Conservation (phyloP, 2,113 vertebrate species). For the Phrynosoma blainvillii region DNA sequence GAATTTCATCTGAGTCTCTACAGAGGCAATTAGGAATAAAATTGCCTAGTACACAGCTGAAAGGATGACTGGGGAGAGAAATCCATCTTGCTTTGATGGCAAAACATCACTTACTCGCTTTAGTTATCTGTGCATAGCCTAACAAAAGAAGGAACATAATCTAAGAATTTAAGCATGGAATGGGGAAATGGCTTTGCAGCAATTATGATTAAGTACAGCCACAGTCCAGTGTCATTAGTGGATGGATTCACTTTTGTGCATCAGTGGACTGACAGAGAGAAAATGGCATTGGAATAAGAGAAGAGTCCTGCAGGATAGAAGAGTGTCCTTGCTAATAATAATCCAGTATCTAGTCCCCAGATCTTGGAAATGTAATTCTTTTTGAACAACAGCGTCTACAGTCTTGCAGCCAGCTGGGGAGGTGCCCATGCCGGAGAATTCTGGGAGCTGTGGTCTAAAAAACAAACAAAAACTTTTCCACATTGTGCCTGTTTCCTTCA, state of each 20-base stretch:
- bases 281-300: background rate
- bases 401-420: background rate
- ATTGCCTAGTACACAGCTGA: slow-evolving; percentile 49
- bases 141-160: slow-evolving; percentile 27
- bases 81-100: background rate
- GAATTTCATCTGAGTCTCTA: slow-evolving; percentile 39
- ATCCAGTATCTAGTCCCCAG: background rate
- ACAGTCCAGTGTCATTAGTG: background rate
- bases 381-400: background rate
- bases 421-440: background rate
- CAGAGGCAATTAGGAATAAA: slow-evolving; percentile 31
- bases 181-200: background rate
- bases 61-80: background rate
- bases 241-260: background rate
- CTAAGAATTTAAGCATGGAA: background rate
- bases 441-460: too few relatives aligned
- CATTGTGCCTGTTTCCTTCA: too few relatives aligned
- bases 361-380: background rate
- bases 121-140: slow-evolving; percentile 15
- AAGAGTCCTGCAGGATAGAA: background rate
- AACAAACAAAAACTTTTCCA: too few relatives aligned
- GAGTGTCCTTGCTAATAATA: background rate
- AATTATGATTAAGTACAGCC: background rate
- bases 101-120: slow-evolving; percentile 14
- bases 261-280: background rate